A percentile compares a stretch with the other conserved stretches of the same genome.
Evolutionary conservation across 2,113 vertebrate species (phyloP).

Genomic region (Aphyosemion australe): DNA sequence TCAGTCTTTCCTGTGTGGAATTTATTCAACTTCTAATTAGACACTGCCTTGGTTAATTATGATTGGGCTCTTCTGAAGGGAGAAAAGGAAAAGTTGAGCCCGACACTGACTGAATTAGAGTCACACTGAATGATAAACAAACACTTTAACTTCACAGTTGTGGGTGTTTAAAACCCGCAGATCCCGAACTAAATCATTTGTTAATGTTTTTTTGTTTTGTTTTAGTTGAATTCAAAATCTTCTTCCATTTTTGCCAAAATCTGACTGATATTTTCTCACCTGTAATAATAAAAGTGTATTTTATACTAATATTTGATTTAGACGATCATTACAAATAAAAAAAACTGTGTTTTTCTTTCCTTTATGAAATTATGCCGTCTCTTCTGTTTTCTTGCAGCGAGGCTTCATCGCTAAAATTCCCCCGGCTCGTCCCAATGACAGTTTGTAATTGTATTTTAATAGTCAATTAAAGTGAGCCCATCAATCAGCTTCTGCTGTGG

Average conservation of each 20-base stretch:
- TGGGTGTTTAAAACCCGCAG: slow-evolving; percentile 26
- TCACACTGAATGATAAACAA: slow-evolving; percentile 76
- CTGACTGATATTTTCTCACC: not conserved
- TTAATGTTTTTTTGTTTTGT: not conserved
- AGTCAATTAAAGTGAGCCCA: slow-evolving; percentile 81
- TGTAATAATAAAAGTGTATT: no score
- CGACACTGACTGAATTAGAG: slow-evolving; percentile 70
- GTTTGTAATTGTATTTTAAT: slow-evolving; percentile 85
- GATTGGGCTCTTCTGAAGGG: slow-evolving; percentile 76
- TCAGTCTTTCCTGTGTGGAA: slow-evolving; percentile 81
- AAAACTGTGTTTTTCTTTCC: slow-evolving; percentile 2
- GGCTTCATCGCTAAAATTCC: slow-evolving; percentile 36
- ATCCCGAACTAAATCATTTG: slow-evolving; percentile 30
- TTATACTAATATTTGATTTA: no score
- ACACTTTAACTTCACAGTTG: slow-evolving; percentile 56
- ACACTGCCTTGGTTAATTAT: slow-evolving; percentile 83
- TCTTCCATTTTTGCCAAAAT: not conserved
- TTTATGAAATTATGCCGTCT: slow-evolving; percentile 14
- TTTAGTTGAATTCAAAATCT: no score
- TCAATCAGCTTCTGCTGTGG: slow-evolving; percentile 77
- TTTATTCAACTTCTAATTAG: slow-evolving; percentile 84
- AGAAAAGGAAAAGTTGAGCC: not conserved
- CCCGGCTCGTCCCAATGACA: slow-evolving; percentile 69
- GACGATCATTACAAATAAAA: no score
- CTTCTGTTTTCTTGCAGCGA: slow-evolving; percentile 61